phyloP scores from a whole-genome alignment of 2,113 vertebrate genomes.

The Columba livia region DNA sequence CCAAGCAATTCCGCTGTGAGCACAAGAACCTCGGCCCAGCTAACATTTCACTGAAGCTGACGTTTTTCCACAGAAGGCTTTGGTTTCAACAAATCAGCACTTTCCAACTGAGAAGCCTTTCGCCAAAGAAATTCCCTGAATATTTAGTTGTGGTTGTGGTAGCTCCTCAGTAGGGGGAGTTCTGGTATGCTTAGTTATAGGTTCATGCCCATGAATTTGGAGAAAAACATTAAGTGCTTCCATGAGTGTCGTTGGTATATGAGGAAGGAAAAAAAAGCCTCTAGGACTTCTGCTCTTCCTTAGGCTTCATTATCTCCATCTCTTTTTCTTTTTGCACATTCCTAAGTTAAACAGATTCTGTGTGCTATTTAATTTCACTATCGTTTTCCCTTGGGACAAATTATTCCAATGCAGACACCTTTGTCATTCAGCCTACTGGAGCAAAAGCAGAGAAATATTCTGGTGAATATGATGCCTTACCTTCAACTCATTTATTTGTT shows the following conservation, averaged over 20 bases:
- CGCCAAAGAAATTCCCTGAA: neutral
- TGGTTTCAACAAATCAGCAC: constrained; percentile 1
- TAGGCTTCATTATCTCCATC: neutral
- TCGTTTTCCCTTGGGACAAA: neutral
- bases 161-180: constrained; percentile 59
- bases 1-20: neutral
- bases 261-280: neutral
- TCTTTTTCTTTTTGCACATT: neutral
- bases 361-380: neutral
- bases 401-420: neutral
- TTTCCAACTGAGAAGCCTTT: neutral
- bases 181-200: constrained; percentile 38
- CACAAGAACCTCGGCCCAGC: neutral
- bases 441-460: neutral
- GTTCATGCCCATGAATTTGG: neutral
- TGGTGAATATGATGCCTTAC: neutral
- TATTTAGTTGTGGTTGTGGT: constrained; percentile 48
- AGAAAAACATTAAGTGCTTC: neutral
- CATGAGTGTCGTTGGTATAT: neutral
- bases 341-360: neutral
- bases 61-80: constrained; percentile 4
- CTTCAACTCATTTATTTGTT: neutral
- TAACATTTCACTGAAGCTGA: neutral
- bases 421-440: neutral
- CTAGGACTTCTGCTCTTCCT: neutral